Percentiles rank a stretch among this genome's conserved stretches.
Conservation (phyloP, 1,140 invertebrate species). For the Diachasma alloeum region DNA sequence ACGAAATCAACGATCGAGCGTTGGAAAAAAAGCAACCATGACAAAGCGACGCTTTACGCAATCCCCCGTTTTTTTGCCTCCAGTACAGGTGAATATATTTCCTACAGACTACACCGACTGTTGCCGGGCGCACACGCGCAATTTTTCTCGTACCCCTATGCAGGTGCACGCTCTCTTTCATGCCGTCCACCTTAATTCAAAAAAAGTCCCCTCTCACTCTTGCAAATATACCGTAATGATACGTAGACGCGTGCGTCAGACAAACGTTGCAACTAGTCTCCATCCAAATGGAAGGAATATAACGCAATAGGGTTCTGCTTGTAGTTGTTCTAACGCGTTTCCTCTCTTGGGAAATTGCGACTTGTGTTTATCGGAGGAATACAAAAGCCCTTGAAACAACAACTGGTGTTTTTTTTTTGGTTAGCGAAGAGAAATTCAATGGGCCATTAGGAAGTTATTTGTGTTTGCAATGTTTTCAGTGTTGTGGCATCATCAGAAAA, state of each 20-base stretch:
- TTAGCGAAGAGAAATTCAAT: constrained; percentile 9
- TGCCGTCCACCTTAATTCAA: background rate
- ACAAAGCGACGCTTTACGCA: background rate
- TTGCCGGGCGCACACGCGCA: too few species aligned
- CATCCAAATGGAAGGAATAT: constrained; percentile 6
- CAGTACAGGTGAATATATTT: background rate
- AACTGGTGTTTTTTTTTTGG: background rate
- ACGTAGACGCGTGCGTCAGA: background rate
- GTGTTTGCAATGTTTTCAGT: background rate
- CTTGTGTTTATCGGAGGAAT: constrained; percentile 28
- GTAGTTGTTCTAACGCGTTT: constrained; percentile 9
- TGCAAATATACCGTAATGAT: background rate
- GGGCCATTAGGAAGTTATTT: constrained; percentile 18
- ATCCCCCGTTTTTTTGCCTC: background rate
- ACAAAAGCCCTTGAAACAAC: constrained; percentile 30
- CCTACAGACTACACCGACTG: background rate
- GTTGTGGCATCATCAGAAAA: background rate
- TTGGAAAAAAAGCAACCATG: background rate
- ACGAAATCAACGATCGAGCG: background rate
- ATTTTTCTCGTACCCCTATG: background rate
- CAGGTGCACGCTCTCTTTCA: constrained; percentile 14
- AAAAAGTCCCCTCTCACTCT: constrained; percentile 22
- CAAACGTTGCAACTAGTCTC: background rate
- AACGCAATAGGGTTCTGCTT: constrained; percentile 9
- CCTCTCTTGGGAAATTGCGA: constrained; percentile 27